Evolutionary conservation across 2,888 invertebrate genomes (phyloP).

Genomic region (Cyclophora albipunctata): DNA sequence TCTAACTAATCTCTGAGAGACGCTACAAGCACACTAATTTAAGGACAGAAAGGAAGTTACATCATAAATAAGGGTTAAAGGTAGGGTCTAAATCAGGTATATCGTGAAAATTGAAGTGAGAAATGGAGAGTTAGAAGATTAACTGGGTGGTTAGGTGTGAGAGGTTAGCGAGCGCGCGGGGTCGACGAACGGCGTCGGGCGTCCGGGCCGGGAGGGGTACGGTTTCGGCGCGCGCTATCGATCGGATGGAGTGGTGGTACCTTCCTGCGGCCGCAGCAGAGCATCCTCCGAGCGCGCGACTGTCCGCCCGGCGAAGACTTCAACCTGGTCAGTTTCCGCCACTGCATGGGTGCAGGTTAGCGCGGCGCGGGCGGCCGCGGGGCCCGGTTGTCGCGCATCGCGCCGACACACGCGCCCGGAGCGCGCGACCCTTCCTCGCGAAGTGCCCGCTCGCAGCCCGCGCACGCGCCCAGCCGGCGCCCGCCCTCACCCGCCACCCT

Average conservation of each 20-base stretch:
- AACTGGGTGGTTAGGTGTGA: conserved; percentile 42
- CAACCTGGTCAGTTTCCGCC: conserved; percentile 88
- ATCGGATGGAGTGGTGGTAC: conserved; percentile 76
- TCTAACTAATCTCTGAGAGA: no score
- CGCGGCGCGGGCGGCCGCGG: conserved; percentile 75
- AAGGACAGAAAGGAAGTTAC: no score
- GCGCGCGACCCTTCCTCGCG: conserved; percentile 69
- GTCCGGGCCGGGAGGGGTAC: conserved; percentile 69
- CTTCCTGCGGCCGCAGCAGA: conserved; percentile 97
- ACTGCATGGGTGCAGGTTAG: conserved; percentile 86
- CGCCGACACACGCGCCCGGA: conserved; percentile 62
- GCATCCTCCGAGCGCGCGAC: conserved; percentile 90
- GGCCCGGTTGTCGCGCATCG: conserved; percentile 67
- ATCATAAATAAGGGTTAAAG: no score
- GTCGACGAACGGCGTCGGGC: conserved; percentile 69
- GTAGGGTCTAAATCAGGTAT: no score
- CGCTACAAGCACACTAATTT: no score
- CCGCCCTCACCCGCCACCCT: conserved; percentile 30
- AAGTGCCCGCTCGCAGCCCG: conserved; percentile 59
- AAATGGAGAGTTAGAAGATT: conserved; percentile 16
- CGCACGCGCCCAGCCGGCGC: conserved; percentile 45
- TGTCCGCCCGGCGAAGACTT: conserved; percentile 80
- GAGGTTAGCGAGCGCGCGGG: conserved; percentile 54
- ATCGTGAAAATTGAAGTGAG: no score
- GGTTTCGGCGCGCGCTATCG: conserved; percentile 71